Conservation (phyloP, 2,113 vertebrate genomes). For the Calypte anna region DNA sequence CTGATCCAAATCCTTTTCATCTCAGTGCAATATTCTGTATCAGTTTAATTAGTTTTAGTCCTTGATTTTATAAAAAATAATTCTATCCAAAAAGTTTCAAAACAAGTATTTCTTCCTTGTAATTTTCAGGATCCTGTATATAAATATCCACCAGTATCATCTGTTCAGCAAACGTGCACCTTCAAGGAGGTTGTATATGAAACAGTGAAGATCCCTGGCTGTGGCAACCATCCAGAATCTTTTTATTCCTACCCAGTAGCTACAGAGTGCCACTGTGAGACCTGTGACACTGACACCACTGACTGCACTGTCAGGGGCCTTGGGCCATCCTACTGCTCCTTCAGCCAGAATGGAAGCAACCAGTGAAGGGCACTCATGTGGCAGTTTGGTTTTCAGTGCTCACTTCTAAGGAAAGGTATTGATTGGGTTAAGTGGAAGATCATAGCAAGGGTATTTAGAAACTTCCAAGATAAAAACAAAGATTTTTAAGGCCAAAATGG, state of each 20-base stretch:
- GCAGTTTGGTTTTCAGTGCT: neutral
- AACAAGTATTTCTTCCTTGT: neutral
- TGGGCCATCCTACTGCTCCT: conserved; percentile 80
- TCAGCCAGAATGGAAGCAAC: conserved; percentile 63
- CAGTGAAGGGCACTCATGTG: conserved; percentile 35
- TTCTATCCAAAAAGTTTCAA: neutral
- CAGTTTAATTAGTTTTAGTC: neutral
- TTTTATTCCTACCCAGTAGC: conserved; percentile 86
- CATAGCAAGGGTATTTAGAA: neutral
- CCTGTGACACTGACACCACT: conserved; percentile 78
- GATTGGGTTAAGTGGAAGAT: neutral
- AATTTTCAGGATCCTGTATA: conserved; percentile 81
- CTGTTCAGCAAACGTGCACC: conserved; percentile 81
- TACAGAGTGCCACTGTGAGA: conserved; percentile 82
- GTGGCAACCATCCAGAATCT: conserved; percentile 75
- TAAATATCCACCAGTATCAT: conserved; percentile 56
- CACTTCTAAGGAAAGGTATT: neutral
- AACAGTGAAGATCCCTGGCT: conserved; percentile 83
- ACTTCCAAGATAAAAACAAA: neutral
- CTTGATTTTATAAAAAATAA: neutral
- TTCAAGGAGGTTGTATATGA: conserved; percentile 86
- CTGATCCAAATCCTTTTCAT: neutral
- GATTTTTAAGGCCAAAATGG: neutral
- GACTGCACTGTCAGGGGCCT: conserved; percentile 80
- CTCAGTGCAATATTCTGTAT: neutral